Conservation (phyloP, 2,113 vertebrate genomes). For the Aplodontia rufa region DNA sequence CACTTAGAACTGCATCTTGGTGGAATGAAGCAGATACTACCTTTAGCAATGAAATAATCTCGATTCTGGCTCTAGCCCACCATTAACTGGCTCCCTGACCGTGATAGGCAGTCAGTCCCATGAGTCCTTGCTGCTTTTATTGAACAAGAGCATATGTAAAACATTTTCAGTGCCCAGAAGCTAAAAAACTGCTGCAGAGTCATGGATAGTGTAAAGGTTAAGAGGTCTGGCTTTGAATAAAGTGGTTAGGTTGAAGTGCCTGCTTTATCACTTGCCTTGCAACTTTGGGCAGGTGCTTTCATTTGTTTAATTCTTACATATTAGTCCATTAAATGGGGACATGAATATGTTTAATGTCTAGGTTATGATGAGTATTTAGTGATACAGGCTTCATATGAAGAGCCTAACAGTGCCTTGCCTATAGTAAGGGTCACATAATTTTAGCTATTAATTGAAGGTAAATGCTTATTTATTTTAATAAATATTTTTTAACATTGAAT, state of each 20-base stretch:
- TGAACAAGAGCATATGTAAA: neutral
- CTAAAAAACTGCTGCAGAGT: neutral
- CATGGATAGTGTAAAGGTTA: neutral
- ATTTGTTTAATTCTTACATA: neutral
- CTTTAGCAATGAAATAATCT: neutral
- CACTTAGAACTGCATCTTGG: neutral
- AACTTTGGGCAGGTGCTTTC: neutral
- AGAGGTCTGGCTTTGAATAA: neutral
- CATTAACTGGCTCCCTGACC: neutral
- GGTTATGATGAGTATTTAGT: neutral
- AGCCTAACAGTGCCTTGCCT: neutral
- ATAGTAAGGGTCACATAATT: neutral
- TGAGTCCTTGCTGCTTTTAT: neutral
- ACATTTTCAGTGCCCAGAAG: neutral
- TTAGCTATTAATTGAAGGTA: constrained; percentile 25
- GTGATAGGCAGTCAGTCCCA: neutral
- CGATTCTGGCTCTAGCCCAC: neutral
- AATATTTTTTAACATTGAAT: neutral
- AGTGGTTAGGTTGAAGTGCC: neutral
- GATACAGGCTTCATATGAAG: neutral
- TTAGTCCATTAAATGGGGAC: neutral
- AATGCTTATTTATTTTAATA: neutral
- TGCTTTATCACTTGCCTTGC: neutral
- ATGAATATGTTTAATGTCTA: neutral
- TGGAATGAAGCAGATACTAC: neutral